These are phyloP conservation scores for Proteles cristata DNA, from an alignment of 2,113 vertebrate species.

Conservation along the genomic window DNA sequence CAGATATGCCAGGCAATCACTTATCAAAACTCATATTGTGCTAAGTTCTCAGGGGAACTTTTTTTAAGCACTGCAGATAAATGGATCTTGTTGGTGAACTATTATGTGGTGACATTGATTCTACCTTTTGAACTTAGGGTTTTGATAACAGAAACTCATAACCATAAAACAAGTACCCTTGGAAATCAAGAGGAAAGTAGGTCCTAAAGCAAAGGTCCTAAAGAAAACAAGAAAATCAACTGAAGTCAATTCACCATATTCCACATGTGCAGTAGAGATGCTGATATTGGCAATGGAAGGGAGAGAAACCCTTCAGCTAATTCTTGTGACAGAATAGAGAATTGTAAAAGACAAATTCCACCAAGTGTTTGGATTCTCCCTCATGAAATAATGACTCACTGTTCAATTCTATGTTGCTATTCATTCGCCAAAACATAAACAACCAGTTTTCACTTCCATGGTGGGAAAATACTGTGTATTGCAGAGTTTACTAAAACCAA, in stretches of 20 bases:
- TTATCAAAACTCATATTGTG: conserved; percentile 38
- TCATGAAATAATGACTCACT: background rate
- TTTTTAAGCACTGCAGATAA: conserved; percentile 36
- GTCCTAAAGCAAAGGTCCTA: too few relatives aligned
- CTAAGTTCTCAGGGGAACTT: background rate
- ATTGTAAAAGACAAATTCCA: background rate
- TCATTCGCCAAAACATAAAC: conserved; percentile 25
- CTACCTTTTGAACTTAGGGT: conserved; percentile 61
- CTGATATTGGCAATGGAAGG: background rate
- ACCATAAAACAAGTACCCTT: conserved; percentile 46
- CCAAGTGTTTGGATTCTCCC: background rate
- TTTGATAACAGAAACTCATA: conserved; percentile 59
- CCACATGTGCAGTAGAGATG: background rate
- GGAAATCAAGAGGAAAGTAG: background rate
- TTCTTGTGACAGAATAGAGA: background rate
- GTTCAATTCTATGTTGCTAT: conserved; percentile 15
- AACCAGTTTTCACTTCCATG: conserved; percentile 9
- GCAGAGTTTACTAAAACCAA: conserved; percentile 34
- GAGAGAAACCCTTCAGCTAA: background rate
- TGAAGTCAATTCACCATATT: background rate
- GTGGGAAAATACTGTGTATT: background rate
- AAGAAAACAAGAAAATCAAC: background rate
- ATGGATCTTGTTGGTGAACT: conserved; percentile 44
- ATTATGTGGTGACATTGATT: conserved; percentile 10
- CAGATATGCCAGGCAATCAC: conserved; percentile 47